phyloP scores from a whole-genome alignment of 2,888 invertebrate species.

The Cordilura impudica region DNA sequence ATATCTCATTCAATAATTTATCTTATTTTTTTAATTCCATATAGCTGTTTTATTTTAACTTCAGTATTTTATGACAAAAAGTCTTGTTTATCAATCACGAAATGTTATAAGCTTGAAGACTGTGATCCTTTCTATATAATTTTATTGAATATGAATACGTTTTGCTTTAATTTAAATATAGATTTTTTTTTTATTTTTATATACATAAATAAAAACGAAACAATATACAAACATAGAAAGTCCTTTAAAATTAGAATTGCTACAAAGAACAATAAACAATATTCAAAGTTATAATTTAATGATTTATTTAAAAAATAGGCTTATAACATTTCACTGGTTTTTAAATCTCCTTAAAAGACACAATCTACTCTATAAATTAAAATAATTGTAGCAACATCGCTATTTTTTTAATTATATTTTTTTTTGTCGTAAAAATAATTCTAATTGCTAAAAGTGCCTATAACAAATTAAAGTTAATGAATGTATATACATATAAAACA shows the following conservation, averaged over 20 bases:
- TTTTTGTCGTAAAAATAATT: conserved; percentile 25
- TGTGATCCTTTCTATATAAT: conserved; percentile 35
- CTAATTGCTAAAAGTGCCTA: conserved; percentile 62
- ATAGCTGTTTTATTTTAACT: neutral
- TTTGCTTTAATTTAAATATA: no score
- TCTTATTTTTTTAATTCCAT: no score
- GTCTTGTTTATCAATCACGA: neutral
- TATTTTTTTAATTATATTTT: conserved; percentile 12
- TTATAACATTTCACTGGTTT: conserved; percentile 39
- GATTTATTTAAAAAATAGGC: conserved; percentile 11
- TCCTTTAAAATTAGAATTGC: neutral
- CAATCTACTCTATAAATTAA: neutral
- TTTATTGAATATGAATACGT: conserved; percentile 6
- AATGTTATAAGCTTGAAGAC: conserved; percentile 57
- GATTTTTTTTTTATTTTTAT: no score
- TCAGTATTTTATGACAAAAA: neutral
- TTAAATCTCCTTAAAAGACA: neutral
- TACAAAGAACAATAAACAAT: conserved; percentile 23
- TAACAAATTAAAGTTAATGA: conserved; percentile 35
- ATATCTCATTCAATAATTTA: no score
- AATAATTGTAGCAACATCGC: no score
- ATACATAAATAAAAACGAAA: neutral
- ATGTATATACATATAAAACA: conserved; percentile 30
- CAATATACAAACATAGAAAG: neutral
- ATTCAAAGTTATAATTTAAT: conserved; percentile 6